Evolutionary conservation across 2,888 invertebrate genomes (phyloP).

Genomic region (Hydrotaea diabolus): DNA sequence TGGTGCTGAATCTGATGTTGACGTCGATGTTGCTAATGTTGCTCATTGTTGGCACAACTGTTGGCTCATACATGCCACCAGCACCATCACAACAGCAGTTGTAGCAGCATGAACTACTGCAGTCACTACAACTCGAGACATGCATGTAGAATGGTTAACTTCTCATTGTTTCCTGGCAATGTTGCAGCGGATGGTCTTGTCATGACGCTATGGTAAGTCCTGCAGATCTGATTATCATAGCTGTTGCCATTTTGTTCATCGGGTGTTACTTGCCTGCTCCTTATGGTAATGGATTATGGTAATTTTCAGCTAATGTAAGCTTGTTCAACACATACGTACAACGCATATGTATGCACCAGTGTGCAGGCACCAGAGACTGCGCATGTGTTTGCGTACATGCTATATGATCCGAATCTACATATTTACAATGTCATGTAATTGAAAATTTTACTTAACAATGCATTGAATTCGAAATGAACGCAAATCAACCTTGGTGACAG

Average conservation of each 20-base stretch:
- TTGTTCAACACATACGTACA: conserved; percentile 28
- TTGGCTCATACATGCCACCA: neutral
- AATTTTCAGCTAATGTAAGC: conserved; percentile 68
- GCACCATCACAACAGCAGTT: neutral
- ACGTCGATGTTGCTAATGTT: neutral
- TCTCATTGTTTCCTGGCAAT: neutral
- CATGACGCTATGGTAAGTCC: neutral
- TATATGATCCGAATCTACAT: conserved; percentile 28
- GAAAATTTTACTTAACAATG: conserved; percentile 59
- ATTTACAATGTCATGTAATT: conserved; percentile 57
- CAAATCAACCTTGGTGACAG: neutral
- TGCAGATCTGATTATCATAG: conserved; percentile 14
- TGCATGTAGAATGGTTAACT: neutral
- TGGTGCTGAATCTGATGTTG: conserved; percentile 6
- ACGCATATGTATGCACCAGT: neutral
- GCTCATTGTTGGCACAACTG: too few relatives aligned
- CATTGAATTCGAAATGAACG: conserved; percentile 45
- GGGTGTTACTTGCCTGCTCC: conserved; percentile 57
- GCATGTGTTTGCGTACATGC: neutral
- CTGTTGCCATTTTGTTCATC: conserved; percentile 47
- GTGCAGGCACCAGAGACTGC: too few relatives aligned
- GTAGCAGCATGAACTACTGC: neutral
- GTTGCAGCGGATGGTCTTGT: neutral
- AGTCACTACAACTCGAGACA: neutral
- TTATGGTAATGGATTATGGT: conserved; percentile 69